Base-by-base conservation (phyloP, 1,140 invertebrate species). In the Brachionus calyciflorus region DNA sequence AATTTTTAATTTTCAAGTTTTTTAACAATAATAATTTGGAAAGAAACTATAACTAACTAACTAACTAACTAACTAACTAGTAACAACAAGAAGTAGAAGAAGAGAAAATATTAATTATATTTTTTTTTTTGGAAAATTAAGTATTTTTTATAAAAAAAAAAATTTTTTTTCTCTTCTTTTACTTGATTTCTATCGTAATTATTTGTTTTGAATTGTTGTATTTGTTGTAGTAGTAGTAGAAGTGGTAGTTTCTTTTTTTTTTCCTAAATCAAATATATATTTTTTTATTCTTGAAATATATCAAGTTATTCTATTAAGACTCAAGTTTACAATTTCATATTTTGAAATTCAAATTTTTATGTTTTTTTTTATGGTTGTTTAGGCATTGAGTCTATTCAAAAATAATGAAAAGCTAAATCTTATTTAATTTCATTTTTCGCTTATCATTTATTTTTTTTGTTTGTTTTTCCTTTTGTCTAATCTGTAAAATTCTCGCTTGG, bases 401-500 rank as follows among this genome's bases (percentile, higher is more conserved):
- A 37, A 37, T 37, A 37, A 37, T 37, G 9, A 37, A 37, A 37
- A 37, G 9, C n/a, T 5, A 37, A 37, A 9, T 37, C 33, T 9
- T 37, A 37, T 37, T 37, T 9, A 37, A 37, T 53, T 10, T 33
- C 14, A 60, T 60, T 28, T 9, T 19, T 33, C 33, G n/a, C 55
- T 60, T 60, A 60, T 60, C 55, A 33, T 37, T 60, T 28, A 37
- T 60, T 60, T 33, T 37, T 30, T 60, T 19, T 37, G 3, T 37
- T 3, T 37, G 33, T 37, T 37, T 3, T 37, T 37, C 9, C 9
- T 37, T 37, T 37, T 37, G 3, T 37, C 33, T 37, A 65, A 44
- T 65, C 40, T 65, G 37, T 44, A 65, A 65, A n/a, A 65, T 65
- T 65, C 40, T 65, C 60, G 60, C 60, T 65, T 65, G 60, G 60